These are phyloP conservation scores for Nanorana parkeri DNA, from an alignment of 2,113 vertebrate species.

Conservation along the genomic window DNA sequence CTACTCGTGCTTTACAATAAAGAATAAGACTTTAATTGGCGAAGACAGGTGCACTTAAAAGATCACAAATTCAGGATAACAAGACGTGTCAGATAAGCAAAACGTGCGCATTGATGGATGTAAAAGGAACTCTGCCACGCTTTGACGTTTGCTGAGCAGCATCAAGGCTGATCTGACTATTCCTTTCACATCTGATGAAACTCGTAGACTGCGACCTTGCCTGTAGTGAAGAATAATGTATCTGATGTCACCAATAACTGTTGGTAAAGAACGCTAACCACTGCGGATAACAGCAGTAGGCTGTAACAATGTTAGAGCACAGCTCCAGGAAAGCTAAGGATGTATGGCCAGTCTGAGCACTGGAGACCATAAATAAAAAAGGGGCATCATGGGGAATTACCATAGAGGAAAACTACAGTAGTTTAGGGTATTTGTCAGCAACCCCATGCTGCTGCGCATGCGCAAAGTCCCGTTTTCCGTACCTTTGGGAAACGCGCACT, in stretches of 20 bases:
- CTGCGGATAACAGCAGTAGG: too few species aligned
- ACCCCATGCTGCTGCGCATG: too few species aligned
- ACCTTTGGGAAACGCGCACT: too few species aligned
- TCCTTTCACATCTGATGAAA: constrained; percentile 33
- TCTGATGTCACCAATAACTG: constrained; percentile 11
- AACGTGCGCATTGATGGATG: neutral
- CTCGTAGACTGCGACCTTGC: constrained; percentile 30
- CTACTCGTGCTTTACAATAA: neutral
- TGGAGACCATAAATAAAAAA: too few species aligned
- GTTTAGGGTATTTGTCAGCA: too few species aligned
- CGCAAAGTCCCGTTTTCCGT: too few species aligned
- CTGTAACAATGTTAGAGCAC: too few species aligned
- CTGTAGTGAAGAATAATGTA: constrained; percentile 18
- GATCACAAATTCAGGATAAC: neutral
- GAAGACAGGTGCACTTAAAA: neutral
- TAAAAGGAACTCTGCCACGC: neutral
- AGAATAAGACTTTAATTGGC: neutral
- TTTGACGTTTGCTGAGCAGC: constrained; percentile 8
- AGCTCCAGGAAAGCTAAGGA: too few species aligned
- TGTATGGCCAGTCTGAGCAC: too few species aligned
- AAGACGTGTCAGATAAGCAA: constrained; percentile 1
- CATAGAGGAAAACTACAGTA: too few species aligned
- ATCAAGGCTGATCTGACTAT: constrained; percentile 28
- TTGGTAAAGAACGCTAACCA: neutral
- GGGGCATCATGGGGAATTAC: too few species aligned